Evolutionary conservation across 2,113 vertebrate species (phyloP).

Genomic region (Egretta garzetta): DNA sequence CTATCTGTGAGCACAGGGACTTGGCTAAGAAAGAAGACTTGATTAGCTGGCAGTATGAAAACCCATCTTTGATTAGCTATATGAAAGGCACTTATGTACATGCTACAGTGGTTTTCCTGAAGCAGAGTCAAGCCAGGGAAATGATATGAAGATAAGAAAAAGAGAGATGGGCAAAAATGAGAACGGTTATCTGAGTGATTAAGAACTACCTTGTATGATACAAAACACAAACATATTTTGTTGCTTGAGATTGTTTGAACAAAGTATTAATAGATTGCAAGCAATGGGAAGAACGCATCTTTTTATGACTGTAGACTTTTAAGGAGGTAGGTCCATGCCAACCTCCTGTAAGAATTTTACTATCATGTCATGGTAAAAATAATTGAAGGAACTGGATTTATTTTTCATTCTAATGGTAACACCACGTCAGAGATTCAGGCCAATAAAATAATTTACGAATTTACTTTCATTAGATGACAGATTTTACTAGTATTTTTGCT

Average conservation of each 20-base stretch:
- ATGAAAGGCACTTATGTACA: neutral
- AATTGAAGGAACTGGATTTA: neutral
- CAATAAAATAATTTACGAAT: neutral
- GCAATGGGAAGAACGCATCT: neutral
- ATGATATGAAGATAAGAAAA: neutral
- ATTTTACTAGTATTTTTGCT: neutral
- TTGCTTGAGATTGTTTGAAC: neutral
- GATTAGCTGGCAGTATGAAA: neutral
- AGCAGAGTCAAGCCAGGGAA: neutral
- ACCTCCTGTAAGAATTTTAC: neutral
- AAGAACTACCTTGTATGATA: neutral
- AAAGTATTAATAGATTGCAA: neutral
- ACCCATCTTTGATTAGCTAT: neutral
- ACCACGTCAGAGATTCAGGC: neutral
- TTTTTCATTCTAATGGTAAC: neutral
- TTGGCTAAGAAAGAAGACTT: neutral
- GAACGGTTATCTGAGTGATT: neutral
- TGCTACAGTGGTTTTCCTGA: neutral
- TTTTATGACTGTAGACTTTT: neutral
- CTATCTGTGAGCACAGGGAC: neutral
- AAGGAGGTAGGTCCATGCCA: neutral
- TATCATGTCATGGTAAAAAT: neutral
- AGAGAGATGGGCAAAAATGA: neutral
- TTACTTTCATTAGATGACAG: neutral
- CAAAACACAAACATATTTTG: neutral